Evolutionary conservation across 2,888 invertebrate species (phyloP).

Genomic region (Perithous albicinctus): DNA sequence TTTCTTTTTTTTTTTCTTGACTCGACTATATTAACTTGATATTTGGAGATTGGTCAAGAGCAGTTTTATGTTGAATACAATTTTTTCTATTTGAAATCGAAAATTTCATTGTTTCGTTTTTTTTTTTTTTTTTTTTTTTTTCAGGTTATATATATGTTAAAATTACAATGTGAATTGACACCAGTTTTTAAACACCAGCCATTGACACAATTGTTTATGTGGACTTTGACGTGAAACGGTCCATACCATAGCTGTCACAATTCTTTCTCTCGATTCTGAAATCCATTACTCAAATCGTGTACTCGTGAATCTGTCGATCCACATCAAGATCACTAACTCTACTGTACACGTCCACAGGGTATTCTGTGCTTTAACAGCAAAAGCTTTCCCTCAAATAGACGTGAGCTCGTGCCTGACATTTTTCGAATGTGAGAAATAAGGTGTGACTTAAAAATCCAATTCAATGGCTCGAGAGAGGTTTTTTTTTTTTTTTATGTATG

Average conservation of each 20-base stretch:
- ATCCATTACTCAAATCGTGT: slow-evolving; percentile 36
- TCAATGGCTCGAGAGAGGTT: not conserved
- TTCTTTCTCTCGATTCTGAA: not conserved
- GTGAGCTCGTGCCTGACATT: slow-evolving; percentile 24
- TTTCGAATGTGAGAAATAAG: slow-evolving; percentile 7
- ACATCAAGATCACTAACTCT: slow-evolving; percentile 10
- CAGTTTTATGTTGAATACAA: too few species aligned
- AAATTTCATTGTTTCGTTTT: too few species aligned
- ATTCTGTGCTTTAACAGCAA: not conserved
- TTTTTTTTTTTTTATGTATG: too few species aligned
- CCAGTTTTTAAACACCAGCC: too few species aligned
- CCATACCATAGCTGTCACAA: not conserved
- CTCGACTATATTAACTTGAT: too few species aligned
- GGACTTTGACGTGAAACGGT: not conserved
- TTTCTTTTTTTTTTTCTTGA: too few species aligned
- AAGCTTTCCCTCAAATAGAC: slow-evolving; percentile 32
- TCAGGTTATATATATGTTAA: too few species aligned
- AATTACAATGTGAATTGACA: too few species aligned
- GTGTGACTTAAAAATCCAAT: slow-evolving; percentile 9
- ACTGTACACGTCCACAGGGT: not conserved
- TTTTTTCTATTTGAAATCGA: too few species aligned
- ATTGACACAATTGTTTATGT: not conserved
- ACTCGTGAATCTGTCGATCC: slow-evolving; percentile 10
- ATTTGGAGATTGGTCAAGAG: too few species aligned
- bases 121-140: too few species aligned